Percentiles rank a stretch among this genome's conserved stretches.
Conservation (phyloP, 2,888 invertebrate genomes). For the Deilephila elpenor region DNA sequence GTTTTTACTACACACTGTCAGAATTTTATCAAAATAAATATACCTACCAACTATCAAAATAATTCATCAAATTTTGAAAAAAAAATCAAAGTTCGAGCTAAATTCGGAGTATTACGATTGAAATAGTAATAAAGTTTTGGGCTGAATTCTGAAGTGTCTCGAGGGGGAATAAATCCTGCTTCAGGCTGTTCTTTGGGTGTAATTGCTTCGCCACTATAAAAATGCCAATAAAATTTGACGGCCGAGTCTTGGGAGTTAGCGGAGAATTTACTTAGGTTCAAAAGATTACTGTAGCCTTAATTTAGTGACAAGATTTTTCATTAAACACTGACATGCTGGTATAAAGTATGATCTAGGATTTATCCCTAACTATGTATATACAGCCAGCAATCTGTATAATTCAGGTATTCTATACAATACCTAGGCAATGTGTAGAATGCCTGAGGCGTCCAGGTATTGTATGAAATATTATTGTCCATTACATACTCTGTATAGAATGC, state of each 20-base stretch:
- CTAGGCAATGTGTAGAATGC: too few species aligned
- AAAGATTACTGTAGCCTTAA: background rate
- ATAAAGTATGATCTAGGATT: too few species aligned
- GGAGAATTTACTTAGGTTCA: background rate
- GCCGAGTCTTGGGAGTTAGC: constrained; percentile 39
- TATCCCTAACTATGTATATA: too few species aligned
- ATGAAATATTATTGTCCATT: too few species aligned
- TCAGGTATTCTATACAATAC: too few species aligned
- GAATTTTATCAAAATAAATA: background rate
- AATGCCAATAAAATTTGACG: constrained; percentile 60
- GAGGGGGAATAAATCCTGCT: constrained; percentile 56
- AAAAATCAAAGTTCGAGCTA: too few species aligned
- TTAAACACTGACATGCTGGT: too few species aligned
- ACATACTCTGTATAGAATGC: too few species aligned
- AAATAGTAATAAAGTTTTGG: constrained; percentile 29
- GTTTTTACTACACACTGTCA: too few species aligned
- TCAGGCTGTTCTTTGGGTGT: constrained; percentile 48
- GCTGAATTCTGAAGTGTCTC: constrained; percentile 30
- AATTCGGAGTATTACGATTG: constrained; percentile 6
- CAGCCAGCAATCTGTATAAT: too few species aligned
- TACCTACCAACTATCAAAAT: background rate
- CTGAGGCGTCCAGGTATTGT: too few species aligned
- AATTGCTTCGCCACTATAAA: constrained; percentile 60
- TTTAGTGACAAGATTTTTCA: too few species aligned
- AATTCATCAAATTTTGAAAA: background rate